Evolutionary conservation across 2,888 invertebrate species (phyloP), one percentile per base, ranked within the genome.

Genomic region (Phlogophora meticulosa): DNA sequence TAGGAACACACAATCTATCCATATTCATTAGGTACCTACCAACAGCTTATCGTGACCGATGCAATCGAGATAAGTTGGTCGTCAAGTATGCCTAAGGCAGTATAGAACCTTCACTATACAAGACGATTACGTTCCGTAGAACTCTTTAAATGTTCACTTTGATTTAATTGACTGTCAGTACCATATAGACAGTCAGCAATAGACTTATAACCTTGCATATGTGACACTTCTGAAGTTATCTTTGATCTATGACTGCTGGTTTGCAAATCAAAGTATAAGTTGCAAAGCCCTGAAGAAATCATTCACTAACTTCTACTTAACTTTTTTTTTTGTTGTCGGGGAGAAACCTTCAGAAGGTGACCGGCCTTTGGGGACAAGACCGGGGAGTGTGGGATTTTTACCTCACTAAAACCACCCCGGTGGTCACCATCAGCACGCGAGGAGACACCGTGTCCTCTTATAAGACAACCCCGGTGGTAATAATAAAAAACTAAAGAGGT

Each of bases 141-240:
- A 66, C 53, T 72, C 59, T 75, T 59, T 65, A 32, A 58, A 65
- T 65, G 55, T 65, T 53, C 72, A 36, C 11, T 13, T n/a, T 42
- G 70, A 65, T 53, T 55, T 60, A 53, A 53, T 55, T 43, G 56
- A 43, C 42, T 20, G 17, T 38, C 32, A 40, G 57, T 48, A 45
- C 48, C 24, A 65, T 34, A 42, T 13, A 66, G 53, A 68, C 24
- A 45, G 56, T 66, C 42, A 22, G 36, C 7, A 20, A 49, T 46
- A 55, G 28, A 45, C 17, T 48, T 20, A 20, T 62, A 57, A 36
- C 76, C 76, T 76, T 72, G 67, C 22, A 32, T 32, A 20, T 67
- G 43, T 58, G 71, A 58, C 65, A 71, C 43, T 56, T 58, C 15
- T 55, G 42, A 61, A 49, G 15, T 75, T 71, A 75, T 75, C 66